Conservation (phyloP, 2,113 vertebrate genomes). For the Labeo rohita region DNA sequence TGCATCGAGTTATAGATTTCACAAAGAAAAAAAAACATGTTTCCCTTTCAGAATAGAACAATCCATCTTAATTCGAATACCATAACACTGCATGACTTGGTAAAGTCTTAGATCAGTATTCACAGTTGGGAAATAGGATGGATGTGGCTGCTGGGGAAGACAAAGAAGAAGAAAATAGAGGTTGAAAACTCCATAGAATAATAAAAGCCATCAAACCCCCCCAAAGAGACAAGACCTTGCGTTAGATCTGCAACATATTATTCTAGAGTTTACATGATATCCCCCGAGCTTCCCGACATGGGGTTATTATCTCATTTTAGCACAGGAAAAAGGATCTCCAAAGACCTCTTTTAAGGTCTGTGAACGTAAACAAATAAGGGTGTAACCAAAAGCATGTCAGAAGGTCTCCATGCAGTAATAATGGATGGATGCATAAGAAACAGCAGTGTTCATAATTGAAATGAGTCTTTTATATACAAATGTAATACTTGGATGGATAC, state of each 20-base stretch:
- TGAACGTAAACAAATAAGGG: slow-evolving; percentile 26
- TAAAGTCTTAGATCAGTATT: neutral
- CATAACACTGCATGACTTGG: slow-evolving; percentile 6
- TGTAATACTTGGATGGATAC: neutral
- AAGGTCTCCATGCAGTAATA: neutral
- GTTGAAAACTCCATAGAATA: neutral
- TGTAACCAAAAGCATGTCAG: slow-evolving; percentile 7
- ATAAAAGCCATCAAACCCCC: neutral
- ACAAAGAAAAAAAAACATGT: neutral
- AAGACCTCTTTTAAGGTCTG: slow-evolving; percentile 11
- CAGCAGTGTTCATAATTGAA: neutral
- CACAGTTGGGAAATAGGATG: neutral
- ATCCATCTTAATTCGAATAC: neutral
- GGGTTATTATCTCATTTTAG: slow-evolving; percentile 24
- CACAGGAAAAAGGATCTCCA: slow-evolving; percentile 29
- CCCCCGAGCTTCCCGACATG: slow-evolving; percentile 19
- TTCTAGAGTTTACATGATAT: slow-evolving; percentile 15
- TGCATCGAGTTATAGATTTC: neutral
- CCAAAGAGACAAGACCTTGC: neutral
- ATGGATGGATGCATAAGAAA: neutral
- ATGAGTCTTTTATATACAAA: too few relatives aligned
- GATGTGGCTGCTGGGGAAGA: neutral
- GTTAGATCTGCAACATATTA: slow-evolving; percentile 4
- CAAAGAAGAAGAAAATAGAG: neutral
- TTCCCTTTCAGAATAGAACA: neutral